Percentiles rank a stretch among this genome's conserved stretches.
phyloP scores from a whole-genome alignment of 2,797 vertebrate species.

The Sebastes baramenuke region DNA sequence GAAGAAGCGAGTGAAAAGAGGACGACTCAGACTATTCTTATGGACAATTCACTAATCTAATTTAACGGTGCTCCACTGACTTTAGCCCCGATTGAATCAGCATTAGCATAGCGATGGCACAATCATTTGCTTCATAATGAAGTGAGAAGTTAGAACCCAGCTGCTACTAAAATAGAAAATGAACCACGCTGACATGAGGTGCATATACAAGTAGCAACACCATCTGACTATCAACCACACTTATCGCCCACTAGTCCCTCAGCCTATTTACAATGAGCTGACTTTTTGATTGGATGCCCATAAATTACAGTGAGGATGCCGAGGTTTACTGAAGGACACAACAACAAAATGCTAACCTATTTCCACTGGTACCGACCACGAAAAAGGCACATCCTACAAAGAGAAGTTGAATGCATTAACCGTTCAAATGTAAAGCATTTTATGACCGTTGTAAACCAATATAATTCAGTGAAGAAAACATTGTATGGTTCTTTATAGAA shows the following conservation, averaged over 20 bases:
- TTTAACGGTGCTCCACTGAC: conserved; percentile 44
- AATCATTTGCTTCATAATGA: conserved; percentile 58
- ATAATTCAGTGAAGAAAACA: not conserved
- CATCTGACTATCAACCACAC: conserved; percentile 26
- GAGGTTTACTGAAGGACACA: not conserved
- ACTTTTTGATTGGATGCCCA: conserved; percentile 9
- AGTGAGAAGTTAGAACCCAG: conserved; percentile 44
- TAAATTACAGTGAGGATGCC: not conserved
- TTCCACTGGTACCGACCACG: not conserved
- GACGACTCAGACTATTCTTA: conserved; percentile 33
- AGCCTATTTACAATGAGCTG: conserved; percentile 13
- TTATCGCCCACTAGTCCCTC: conserved; percentile 12
- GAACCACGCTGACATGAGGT: conserved; percentile 32
- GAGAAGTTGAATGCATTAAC: not conserved
- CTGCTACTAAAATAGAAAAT: conserved; percentile 53
- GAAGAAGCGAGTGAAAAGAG: conserved; percentile 39
- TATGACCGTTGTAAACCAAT: not conserved
- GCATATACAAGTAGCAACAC: conserved; percentile 35
- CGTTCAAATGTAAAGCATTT: conserved; percentile 10
- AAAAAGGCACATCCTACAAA: not conserved
- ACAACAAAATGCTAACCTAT: not conserved
- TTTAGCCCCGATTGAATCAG: conserved; percentile 47
- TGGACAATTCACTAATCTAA: conserved; percentile 56
- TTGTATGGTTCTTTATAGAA: not conserved
- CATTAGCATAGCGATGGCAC: conserved; percentile 36